Evolutionary conservation across 2,888 invertebrate species (phyloP).

Genomic region (Achlya flavicornis): DNA sequence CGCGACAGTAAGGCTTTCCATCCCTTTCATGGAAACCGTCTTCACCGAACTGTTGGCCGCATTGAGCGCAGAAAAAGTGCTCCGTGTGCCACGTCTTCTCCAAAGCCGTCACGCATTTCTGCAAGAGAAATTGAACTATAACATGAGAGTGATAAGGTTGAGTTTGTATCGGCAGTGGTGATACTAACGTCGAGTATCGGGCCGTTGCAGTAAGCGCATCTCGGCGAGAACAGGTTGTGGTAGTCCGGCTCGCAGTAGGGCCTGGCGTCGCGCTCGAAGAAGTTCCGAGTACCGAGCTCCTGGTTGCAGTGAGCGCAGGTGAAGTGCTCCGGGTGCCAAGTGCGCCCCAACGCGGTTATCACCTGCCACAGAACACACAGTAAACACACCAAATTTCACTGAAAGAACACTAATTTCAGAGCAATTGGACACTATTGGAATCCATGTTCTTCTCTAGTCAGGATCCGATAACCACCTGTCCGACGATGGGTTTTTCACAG

Average conservation of each 20-base stretch:
- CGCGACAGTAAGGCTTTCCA: conserved; percentile 97
- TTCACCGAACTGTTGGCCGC: conserved; percentile 98
- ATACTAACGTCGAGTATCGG: conserved; percentile 97
- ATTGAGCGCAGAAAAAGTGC: conserved; percentile 99
- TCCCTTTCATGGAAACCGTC: conserved; percentile 99
- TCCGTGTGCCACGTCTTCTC: conserved; percentile 99
- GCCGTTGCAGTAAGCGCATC: conserved; percentile 99
- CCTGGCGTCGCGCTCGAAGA: conserved; percentile 98
- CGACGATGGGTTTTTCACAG: conserved; percentile 99
- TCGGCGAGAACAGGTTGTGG: conserved; percentile 98
- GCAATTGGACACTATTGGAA: not conserved
- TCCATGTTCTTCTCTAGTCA: conserved; percentile 10
- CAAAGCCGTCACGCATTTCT: conserved; percentile 99
- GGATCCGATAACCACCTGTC: conserved; percentile 86
- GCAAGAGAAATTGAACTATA: conserved; percentile 60
- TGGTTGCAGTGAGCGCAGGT: conserved; percentile 98
- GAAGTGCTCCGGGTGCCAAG: conserved; percentile 99
- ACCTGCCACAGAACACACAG: conserved; percentile 79
- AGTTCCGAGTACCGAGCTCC: conserved; percentile 98
- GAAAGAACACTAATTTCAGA: conserved; percentile 20
- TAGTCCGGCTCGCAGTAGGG: conserved; percentile 99
- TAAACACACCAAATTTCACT: conserved; percentile 29
- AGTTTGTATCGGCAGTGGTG: conserved; percentile 4
- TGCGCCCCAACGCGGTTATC: conserved; percentile 98
- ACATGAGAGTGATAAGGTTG: conserved; percentile 21